A percentile compares a stretch with the other conserved stretches of the same genome.
phyloP scores from a whole-genome alignment of 2,797 vertebrate genomes.

The Xenopus petersii region DNA sequence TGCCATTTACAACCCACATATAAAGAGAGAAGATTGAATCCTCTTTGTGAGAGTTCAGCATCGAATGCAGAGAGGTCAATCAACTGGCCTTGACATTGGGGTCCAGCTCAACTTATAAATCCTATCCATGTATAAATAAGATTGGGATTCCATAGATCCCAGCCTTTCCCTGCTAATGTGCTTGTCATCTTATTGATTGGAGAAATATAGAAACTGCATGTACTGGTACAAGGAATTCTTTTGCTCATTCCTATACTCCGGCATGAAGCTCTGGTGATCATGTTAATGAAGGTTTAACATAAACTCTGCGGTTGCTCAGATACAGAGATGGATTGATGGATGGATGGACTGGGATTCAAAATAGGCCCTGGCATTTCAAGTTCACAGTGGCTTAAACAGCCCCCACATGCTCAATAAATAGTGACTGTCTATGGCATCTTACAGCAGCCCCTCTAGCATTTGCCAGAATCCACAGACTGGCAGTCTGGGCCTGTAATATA shows the following conservation, averaged over 20 bases:
- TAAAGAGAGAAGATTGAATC: background rate
- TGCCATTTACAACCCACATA: background rate
- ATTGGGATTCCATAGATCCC: constrained; percentile 6
- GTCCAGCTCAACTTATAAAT: constrained; percentile 10
- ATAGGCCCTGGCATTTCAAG: too few relatives aligned
- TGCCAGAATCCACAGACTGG: too few relatives aligned
- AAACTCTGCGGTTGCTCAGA: too few relatives aligned
- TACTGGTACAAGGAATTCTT: too few relatives aligned
- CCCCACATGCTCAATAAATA: too few relatives aligned
- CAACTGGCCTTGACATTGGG: constrained; percentile 25
- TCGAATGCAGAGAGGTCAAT: constrained; percentile 9
- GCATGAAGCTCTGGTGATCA: background rate
- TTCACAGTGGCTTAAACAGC: too few relatives aligned
- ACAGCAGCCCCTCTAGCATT: too few relatives aligned
- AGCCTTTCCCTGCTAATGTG: constrained; percentile 14
- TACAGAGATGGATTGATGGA: too few relatives aligned
- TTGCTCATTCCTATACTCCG: background rate
- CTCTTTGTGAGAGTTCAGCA: constrained; percentile 1
- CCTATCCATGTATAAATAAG: constrained; percentile 1
- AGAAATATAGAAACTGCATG: constrained; percentile 16
- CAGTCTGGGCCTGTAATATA: too few relatives aligned
- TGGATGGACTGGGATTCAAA: too few relatives aligned
- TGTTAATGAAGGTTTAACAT: constrained; percentile 20
- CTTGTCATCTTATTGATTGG: constrained; percentile 27
- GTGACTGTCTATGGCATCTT: too few relatives aligned